Conservation (phyloP, 2,113 vertebrate species). For the Eulemur rufifrons region DNA sequence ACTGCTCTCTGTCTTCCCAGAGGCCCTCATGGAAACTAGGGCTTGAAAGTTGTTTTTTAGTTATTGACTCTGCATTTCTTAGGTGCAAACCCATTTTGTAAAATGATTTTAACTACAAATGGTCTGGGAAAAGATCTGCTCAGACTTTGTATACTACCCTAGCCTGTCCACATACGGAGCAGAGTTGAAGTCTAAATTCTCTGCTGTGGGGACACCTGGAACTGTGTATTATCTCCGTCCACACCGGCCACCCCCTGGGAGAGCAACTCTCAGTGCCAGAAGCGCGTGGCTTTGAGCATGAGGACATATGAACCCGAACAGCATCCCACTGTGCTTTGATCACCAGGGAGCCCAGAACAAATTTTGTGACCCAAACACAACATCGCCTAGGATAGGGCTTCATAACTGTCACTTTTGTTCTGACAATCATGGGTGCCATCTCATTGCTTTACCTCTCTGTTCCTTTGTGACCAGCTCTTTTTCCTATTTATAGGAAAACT, state of each 20-base stretch:
- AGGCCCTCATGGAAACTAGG: accelerated
- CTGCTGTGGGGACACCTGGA: not conserved
- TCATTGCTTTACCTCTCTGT: not conserved
- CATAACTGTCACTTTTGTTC: accelerated
- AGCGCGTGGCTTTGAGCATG: not conserved
- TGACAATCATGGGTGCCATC: accelerated
- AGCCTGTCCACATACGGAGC: not conserved
- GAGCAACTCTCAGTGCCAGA: not conserved
- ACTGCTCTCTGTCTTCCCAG: not conserved
- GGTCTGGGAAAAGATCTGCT: not conserved
- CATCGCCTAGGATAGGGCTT: accelerated
- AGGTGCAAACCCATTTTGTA: too few species aligned
- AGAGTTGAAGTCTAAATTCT: too few species aligned
- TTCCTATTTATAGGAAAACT: not conserved
- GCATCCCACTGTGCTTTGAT: too few species aligned
- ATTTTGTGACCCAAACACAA: not conserved
- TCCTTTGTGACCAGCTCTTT: not conserved
- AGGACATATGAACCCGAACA: accelerated
- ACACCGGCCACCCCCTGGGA: accelerated
- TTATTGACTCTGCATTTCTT: not conserved
- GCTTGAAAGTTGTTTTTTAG: accelerated
- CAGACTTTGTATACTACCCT: accelerated
- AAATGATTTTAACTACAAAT: not conserved
- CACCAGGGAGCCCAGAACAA: not conserved
- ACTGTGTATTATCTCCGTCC: not conserved